phyloP scores from a whole-genome alignment of 2,888 invertebrate genomes.

The Dasysyrphus tricinctus region DNA sequence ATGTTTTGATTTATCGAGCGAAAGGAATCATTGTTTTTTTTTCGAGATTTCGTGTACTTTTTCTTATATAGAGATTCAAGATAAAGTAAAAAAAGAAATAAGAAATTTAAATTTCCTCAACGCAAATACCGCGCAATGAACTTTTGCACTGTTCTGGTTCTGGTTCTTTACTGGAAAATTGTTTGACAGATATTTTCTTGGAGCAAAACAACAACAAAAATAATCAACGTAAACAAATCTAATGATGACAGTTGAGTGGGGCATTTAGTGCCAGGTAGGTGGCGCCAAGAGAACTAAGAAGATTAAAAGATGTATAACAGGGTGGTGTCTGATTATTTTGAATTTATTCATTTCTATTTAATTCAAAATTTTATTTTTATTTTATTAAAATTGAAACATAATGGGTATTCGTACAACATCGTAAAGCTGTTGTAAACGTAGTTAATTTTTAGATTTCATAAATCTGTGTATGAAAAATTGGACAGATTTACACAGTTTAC shows the following conservation, averaged over 20 bases:
- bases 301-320: background rate
- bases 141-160: background rate
- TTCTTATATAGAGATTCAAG: conserved; percentile 21
- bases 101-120: conserved; percentile 30
- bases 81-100: conserved; percentile 38
- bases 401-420: too few species aligned
- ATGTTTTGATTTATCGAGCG: background rate
- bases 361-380: too few species aligned
- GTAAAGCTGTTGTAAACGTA: too few species aligned
- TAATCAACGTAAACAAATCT: conserved; percentile 62
- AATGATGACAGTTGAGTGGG: background rate
- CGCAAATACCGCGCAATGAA: conserved; percentile 5
- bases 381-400: too few species aligned
- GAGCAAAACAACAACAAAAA: conserved; percentile 25
- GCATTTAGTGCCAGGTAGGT: conserved; percentile 8
- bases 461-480: too few species aligned
- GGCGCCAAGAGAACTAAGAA: conserved; percentile 29
- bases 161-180: background rate
- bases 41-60: background rate
- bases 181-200: conserved; percentile 5
- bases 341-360: too few species aligned
- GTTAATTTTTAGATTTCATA: too few species aligned
- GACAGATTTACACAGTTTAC: too few species aligned
- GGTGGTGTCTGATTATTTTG: background rate
- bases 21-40: background rate